A percentile compares a stretch with the other conserved stretches of the same genome.
phyloP scores from a whole-genome alignment of 2,113 vertebrate species.

The Hemicordylus capensis region DNA sequence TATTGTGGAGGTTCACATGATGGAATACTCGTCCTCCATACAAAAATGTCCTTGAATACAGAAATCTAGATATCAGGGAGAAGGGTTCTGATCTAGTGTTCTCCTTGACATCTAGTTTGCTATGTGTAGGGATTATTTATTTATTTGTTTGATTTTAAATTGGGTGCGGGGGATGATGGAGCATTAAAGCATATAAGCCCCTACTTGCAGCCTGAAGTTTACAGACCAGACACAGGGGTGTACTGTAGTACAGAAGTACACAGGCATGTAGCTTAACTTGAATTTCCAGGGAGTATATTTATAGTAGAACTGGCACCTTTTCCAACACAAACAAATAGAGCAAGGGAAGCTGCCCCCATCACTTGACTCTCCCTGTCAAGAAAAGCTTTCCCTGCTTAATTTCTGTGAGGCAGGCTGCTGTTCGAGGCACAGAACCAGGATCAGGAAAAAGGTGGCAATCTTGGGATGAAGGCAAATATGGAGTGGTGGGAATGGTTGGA shows the following conservation, averaged over 20 bases:
- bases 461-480: not conserved
- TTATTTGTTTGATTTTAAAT: too few species aligned
- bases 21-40: not conserved
- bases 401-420: not conserved
- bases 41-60: not conserved
- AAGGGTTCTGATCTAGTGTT: not conserved
- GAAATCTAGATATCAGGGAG: not conserved
- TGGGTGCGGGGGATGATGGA: too few species aligned
- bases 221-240: not conserved
- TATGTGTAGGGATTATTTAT: not conserved
- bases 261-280: too few species aligned
- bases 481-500: not conserved
- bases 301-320: too few species aligned
- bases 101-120: not conserved
- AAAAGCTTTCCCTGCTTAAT: not conserved
- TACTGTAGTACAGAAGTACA: too few species aligned
- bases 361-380: not conserved
- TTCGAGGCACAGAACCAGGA: not conserved
- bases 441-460: not conserved
- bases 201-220: not conserved
- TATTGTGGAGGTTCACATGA: not conserved
- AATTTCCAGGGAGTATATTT: too few species aligned
- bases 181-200: not conserved
- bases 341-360: not conserved
- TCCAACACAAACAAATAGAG: too few species aligned